These are phyloP conservation scores for Myzus persicae DNA, from an alignment of 1,140 invertebrate genomes.

Conservation along the genomic window DNA sequence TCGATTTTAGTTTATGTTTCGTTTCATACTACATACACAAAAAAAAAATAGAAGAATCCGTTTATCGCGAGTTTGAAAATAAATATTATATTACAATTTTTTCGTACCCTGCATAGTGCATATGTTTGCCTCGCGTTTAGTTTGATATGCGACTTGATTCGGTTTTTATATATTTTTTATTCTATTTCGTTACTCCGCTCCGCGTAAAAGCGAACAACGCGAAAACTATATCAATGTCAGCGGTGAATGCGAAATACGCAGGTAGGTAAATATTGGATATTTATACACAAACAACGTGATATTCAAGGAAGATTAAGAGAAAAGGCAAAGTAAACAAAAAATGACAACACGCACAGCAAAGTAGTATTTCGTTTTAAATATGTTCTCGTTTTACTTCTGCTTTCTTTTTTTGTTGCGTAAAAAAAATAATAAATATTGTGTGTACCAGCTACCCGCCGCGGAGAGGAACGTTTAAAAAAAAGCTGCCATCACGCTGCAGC, in stretches of 20 bases:
- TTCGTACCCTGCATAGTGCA: background rate
- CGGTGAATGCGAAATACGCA: background rate
- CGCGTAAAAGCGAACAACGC: background rate
- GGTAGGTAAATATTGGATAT: background rate
- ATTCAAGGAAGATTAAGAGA: background rate
- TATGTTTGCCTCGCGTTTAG: background rate
- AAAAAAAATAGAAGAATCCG: background rate
- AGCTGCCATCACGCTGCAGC: background rate
- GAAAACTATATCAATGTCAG: background rate
- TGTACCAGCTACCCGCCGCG: too few relatives aligned
- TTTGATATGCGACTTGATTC: background rate
- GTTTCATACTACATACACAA: background rate
- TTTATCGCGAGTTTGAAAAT: background rate
- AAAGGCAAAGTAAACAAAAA: background rate
- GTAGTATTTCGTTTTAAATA: background rate
- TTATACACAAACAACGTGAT: background rate
- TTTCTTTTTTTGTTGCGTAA: background rate
- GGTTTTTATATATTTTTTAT: background rate
- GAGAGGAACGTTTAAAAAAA: background rate
- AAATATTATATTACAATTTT: background rate
- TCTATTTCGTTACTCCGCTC: background rate
- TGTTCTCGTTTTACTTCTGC: background rate
- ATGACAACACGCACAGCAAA: background rate
- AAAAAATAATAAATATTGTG: background rate
- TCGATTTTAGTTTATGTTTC: background rate